Evolutionary conservation across 2,797 vertebrate species (phyloP).

Genomic region (Alfaro cultratus): DNA sequence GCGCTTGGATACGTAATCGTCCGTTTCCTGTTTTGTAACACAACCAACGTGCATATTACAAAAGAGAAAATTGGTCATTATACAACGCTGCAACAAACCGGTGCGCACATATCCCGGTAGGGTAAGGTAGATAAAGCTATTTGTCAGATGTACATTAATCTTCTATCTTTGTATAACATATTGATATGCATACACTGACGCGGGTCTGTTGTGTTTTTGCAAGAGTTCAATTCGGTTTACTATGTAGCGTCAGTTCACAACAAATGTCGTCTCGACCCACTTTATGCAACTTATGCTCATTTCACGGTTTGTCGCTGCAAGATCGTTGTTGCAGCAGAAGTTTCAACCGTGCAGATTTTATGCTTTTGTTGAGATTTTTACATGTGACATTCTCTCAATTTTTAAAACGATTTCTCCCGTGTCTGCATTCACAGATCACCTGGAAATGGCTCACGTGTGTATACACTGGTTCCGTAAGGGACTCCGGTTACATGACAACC

Average conservation of each 20-base stretch:
- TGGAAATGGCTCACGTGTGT: constrained; percentile 68
- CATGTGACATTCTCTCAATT: neutral
- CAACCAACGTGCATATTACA: constrained; percentile 27
- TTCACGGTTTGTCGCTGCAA: neutral
- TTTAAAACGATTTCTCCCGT: neutral
- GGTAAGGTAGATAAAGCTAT: constrained; percentile 12
- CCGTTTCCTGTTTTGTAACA: constrained; percentile 54
- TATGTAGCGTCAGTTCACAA: too few relatives aligned
- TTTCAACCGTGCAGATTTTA: neutral
- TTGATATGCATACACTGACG: neutral
- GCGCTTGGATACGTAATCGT: neutral
- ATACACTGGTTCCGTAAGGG: constrained; percentile 85
- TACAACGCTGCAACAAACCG: fast-evolving
- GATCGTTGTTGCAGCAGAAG: neutral
- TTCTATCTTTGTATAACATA: neutral
- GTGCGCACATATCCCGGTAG: fast-evolving
- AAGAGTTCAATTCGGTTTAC: neutral
- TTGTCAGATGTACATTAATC: neutral
- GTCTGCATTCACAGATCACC: constrained; percentile 8
- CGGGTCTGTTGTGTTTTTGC: neutral
- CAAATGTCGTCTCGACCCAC: too few relatives aligned
- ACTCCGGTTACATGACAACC: constrained; percentile 82
- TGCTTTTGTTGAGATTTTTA: neutral
- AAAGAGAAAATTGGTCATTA: constrained; percentile 21
- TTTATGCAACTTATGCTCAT: neutral